Base-by-base conservation (phyloP, 2,888 invertebrate species). In the Mystacides longicornis region DNA sequence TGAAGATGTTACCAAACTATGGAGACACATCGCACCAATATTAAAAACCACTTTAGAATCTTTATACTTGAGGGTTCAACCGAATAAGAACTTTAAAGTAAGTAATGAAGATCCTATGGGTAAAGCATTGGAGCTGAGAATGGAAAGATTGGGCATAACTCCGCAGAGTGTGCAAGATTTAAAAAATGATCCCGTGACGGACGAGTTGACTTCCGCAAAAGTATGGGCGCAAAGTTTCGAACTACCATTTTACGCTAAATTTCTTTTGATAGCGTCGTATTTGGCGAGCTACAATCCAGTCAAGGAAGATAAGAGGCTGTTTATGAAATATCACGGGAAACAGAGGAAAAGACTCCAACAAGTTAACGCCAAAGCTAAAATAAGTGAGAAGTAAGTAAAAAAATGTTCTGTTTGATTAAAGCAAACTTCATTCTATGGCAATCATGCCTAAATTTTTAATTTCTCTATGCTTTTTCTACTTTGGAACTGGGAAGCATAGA, bases 201-300 rank as follows among this genome's bases (percentile, higher is more conserved):
- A 75, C 42, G 74, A 77, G 51, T 61, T 76, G 1, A 71, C 70
- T 20, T 75, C 76, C 20, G 74, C 80, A 11, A 78, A 77, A 60
- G 77, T 77, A 23, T 72, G 83, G 63, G 83, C 82, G 0, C 82
- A 82, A 61, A 84, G 83, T 51, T 78, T 90, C 27, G 89, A 91
- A 65, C 67, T 96, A 2, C 95, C 95, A 0, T 93, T 83, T 67
- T 94, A 92, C 71, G 89, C 92, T 0, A 95, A 95, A 70, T 94
- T 83, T 69, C 76, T 96, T 31, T 74, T 96, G 2, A 89, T 96
- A 22, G 92, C 95, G 5, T 89, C 93, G 1, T 96, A 91, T 68
- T 74, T 96, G 58, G 95, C 95, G 0, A 95, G 95, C 27, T 91
- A 94, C 69, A 95, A 95, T 70, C 90, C 94, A 1, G 82, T 88